These are phyloP conservation scores for Oligia fasciuncula DNA, from an alignment of 2,888 invertebrate species.

Conservation along the genomic window DNA sequence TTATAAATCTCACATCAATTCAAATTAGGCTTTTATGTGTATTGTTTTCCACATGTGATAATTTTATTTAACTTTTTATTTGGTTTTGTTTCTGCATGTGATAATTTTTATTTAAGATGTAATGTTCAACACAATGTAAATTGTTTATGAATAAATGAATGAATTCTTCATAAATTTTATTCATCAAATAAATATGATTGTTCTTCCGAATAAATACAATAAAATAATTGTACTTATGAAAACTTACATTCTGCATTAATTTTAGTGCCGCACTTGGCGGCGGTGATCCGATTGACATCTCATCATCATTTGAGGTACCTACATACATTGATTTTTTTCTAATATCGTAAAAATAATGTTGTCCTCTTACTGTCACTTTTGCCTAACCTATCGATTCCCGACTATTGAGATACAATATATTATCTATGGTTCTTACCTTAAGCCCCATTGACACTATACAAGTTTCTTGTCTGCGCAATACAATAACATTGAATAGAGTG, in stretches of 20 bases:
- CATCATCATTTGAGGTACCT: neutral
- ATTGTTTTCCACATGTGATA: no score
- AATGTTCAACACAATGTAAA: no score
- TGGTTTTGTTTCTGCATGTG: no score
- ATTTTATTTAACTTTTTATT: no score
- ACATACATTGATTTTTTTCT: neutral
- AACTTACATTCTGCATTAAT: neutral
- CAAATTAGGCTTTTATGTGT: no score
- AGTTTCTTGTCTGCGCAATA: neutral
- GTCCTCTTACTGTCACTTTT: neutral
- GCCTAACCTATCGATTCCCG: neutral
- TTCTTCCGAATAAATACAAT: neutral
- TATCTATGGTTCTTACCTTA: no score
- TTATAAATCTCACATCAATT: no score
- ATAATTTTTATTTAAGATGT: no score
- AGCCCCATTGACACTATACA: neutral
- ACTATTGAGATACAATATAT: neutral
- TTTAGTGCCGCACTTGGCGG: neutral
- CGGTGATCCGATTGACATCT: neutral
- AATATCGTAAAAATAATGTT: neutral
- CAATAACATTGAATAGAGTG: no score
- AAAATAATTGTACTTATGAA: neutral
- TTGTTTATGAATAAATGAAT: no score
- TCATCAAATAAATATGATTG: neutral
- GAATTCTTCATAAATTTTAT: neutral